Evolutionary conservation across 2,888 invertebrate genomes (phyloP).

Genomic region (Andricus curvator): DNA sequence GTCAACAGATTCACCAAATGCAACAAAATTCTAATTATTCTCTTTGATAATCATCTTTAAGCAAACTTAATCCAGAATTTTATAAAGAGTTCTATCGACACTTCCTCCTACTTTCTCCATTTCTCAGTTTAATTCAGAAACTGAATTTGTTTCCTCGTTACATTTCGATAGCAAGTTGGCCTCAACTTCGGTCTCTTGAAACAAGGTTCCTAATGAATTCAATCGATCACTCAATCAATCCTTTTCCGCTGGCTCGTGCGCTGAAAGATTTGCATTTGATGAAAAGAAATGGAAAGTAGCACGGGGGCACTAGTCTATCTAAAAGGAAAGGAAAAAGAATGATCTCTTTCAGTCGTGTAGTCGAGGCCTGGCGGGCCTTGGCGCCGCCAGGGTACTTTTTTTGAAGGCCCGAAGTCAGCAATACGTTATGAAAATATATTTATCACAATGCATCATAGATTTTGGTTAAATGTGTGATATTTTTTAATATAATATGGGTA

Average conservation of each 20-base stretch:
- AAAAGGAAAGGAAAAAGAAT: background rate
- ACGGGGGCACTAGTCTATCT: background rate
- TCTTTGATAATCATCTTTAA: no score
- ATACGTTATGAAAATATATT: no score
- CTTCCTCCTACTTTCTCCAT: background rate
- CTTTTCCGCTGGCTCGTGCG: background rate
- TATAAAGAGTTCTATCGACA: background rate
- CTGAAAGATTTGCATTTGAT: background rate
- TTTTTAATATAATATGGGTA: no score
- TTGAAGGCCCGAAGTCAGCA: no score
- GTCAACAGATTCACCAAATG: background rate
- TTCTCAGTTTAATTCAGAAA: background rate
- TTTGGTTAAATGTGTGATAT: no score
- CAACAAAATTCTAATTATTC: background rate
- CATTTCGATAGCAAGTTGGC: background rate
- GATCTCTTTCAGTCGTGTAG: background rate
- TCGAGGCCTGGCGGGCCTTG: no score
- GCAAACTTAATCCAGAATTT: background rate
- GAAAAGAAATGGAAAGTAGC: slow-evolving; percentile 9
- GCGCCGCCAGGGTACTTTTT: no score
- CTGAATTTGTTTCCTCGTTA: background rate
- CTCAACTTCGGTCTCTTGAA: background rate
- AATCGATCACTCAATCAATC: slow-evolving; percentile 8
- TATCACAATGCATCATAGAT: no score
- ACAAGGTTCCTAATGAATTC: slow-evolving; percentile 3